These are phyloP conservation scores for Protosalanx chinensis DNA, from an alignment of 2,797 vertebrate species.

Conservation along the genomic window DNA sequence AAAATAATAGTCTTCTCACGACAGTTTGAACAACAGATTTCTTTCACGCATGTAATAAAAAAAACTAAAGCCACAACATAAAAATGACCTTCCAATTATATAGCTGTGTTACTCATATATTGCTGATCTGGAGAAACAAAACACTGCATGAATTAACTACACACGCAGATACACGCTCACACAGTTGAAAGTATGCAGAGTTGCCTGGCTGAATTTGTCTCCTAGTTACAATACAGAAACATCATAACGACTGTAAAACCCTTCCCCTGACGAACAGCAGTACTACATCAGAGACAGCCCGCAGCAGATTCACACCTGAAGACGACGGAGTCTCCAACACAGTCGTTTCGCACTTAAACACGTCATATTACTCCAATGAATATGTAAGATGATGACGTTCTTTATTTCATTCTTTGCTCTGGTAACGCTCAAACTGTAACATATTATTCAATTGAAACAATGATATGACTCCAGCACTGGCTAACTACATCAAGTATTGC, in stretches of 20 bases:
- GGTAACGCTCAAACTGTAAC: conserved; percentile 46
- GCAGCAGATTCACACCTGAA: conserved; percentile 31
- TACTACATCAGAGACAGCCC: conserved; percentile 29
- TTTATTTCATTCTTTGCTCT: conserved; percentile 57
- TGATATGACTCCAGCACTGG: conserved; percentile 55
- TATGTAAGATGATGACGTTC: conserved; percentile 34
- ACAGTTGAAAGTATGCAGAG: conserved; percentile 27
- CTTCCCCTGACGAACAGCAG: conserved; percentile 19
- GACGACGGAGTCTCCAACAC: conserved; percentile 54
- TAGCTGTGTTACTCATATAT: conserved; percentile 55
- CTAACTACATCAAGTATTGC: conserved; percentile 73
- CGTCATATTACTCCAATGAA: conserved; percentile 43
- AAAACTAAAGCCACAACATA: conserved; percentile 59
- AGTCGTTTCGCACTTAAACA: conserved; percentile 45
- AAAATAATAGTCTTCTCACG: conserved; percentile 35
- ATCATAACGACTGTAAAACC: conserved; percentile 31
- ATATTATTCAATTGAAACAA: conserved; percentile 2
- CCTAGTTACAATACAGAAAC: conserved; percentile 37
- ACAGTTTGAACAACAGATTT: conserved; percentile 28
- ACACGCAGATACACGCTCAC: conserved; percentile 32
- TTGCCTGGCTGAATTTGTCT: conserved; percentile 32
- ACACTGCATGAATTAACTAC: conserved; percentile 38
- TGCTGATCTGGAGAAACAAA: conserved; percentile 60
- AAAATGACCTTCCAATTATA: conserved; percentile 54
- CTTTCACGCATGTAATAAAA: conserved; percentile 50